A percentile compares a stretch with the other conserved stretches of the same genome.
Conservation (phyloP, 2,888 invertebrate genomes). For the Dorcus parallelipipedus region DNA sequence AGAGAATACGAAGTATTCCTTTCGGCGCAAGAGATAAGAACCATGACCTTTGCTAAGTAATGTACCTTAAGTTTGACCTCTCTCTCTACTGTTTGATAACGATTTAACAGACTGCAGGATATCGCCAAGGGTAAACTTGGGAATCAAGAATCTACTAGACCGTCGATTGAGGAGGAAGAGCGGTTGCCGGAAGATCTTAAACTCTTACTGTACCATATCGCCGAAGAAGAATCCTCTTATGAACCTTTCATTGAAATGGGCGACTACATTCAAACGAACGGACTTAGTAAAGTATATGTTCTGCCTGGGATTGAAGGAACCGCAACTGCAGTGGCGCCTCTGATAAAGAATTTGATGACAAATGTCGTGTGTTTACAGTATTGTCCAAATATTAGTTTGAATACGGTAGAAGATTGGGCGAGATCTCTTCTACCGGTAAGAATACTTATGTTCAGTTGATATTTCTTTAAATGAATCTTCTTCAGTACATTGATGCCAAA, state of each 20-base stretch:
- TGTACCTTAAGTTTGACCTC: not conserved
- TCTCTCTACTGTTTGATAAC: not conserved
- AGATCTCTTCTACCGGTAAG: slow-evolving; percentile 54
- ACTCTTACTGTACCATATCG: slow-evolving; percentile 59
- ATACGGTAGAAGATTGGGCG: slow-evolving; percentile 54
- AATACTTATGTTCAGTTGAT: not conserved
- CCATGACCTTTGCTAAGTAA: slow-evolving; percentile 68
- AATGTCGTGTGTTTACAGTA: slow-evolving; percentile 57
- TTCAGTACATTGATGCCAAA: too few relatives aligned
- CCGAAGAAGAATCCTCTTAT: slow-evolving; percentile 54
- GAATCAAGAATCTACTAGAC: not conserved
- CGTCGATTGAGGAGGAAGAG: not conserved
- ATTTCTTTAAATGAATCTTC: too few relatives aligned
- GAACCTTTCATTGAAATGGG: slow-evolving; percentile 1
- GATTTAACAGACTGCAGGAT: slow-evolving; percentile 49
- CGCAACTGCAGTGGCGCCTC: slow-evolving; percentile 52
- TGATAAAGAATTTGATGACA: slow-evolving; percentile 53
- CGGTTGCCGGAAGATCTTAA: slow-evolving; percentile 49
- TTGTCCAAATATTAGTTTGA: slow-evolving; percentile 43
- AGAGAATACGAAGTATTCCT: slow-evolving; percentile 65
- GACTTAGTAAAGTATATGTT: slow-evolving; percentile 44
- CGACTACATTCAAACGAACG: too few relatives aligned
- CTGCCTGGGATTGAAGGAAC: slow-evolving; percentile 70
- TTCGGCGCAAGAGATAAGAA: slow-evolving; percentile 80
- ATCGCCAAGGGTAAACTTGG: slow-evolving; percentile 46